Evolutionary conservation across 1,140 invertebrate genomes (phyloP), one percentile per base, ranked within the genome.

Genomic region (Drepana arcuata): DNA sequence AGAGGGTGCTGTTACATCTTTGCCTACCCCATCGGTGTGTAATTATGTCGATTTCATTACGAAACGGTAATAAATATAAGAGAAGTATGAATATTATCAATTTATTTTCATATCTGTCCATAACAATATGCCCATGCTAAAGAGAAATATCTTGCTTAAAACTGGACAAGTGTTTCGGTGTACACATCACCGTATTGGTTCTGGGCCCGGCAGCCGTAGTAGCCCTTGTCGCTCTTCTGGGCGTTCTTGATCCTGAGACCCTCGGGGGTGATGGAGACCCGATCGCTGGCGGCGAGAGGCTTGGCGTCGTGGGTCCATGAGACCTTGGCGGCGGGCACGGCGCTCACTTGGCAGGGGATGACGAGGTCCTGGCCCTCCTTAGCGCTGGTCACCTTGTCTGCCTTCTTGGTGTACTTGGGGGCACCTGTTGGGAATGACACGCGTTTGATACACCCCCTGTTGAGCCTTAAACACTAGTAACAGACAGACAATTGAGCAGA

Each of bases 121-220:
- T n/a, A n/a, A n/a, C n/a, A n/a, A n/a, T n/a, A n/a, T n/a, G n/a
- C n/a, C n/a, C n/a, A n/a, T n/a, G n/a, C n/a, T n/a, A n/a, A n/a
- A n/a, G n/a, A n/a, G n/a, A n/a, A n/a, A n/a, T n/a, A n/a, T n/a
- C n/a, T n/a, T n/a, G n/a, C n/a, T n/a, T n/a, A n/a, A n/a, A n/a
- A n/a, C n/a, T n/a, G n/a, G n/a, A n/a, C n/a, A n/a, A n/a, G n/a
- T n/a, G n/a, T 67, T 24, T 78, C 70, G 0, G 40, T 40, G 27
- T 71, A 78, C 0, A 53, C 23, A 3, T 54, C 41, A 0, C 70
- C 70, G 24, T 63, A 24, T 12, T 59, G 34, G 18, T 72, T 78
- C 1, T 37, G 32, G 15, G 39, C 68, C 2, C 28, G 39, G 38
- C 73, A 78, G 14, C 64, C 73, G 30, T 78, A 78, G 23, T 74